These are phyloP conservation scores for Xyrichtys novacula DNA, from an alignment of 2,797 vertebrate genomes.

Conservation along the genomic window DNA sequence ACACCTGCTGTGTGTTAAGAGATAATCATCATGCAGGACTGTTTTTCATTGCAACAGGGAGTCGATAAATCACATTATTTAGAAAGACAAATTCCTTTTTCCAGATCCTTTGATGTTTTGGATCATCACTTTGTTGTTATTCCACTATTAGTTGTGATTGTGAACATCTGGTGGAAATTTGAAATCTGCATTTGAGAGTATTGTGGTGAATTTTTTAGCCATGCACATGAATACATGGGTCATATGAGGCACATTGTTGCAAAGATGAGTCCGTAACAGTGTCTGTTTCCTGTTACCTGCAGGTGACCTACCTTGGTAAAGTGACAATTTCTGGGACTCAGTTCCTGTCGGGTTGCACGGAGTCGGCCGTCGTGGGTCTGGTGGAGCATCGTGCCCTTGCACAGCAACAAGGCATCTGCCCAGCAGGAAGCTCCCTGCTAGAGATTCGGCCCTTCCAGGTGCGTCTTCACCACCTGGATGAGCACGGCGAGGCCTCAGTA, in stretches of 20 bases:
- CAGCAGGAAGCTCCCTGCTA: constrained; percentile 86
- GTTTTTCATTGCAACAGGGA: too few species aligned
- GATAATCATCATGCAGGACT: too few species aligned
- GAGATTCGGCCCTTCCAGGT: constrained; percentile 99
- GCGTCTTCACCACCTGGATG: constrained; percentile 94
- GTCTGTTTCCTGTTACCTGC: constrained; percentile 63
- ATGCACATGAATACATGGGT: neutral
- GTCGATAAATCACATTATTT: too few species aligned
- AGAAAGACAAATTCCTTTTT: too few species aligned
- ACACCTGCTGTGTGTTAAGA: too few species aligned
- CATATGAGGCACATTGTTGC: neutral
- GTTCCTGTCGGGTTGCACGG: constrained; percentile 97
- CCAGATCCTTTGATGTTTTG: too few species aligned
- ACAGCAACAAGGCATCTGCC: constrained; percentile 86
- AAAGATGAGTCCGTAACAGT: constrained; percentile 16
- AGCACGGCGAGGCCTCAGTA: constrained; percentile 90
- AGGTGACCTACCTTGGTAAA: constrained; percentile 98
- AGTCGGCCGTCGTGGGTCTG: constrained; percentile 94
- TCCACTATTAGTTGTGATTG: neutral
- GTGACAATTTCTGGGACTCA: constrained; percentile 94
- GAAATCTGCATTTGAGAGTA: neutral
- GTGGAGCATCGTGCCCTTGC: constrained; percentile 88
- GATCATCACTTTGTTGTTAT: too few species aligned
- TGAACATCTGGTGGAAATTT: neutral
- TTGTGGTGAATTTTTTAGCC: neutral